A percentile compares a stretch with the other conserved stretches of the same genome.
Conservation (phyloP, 2,888 invertebrate genomes). For the Tipula confusa region DNA sequence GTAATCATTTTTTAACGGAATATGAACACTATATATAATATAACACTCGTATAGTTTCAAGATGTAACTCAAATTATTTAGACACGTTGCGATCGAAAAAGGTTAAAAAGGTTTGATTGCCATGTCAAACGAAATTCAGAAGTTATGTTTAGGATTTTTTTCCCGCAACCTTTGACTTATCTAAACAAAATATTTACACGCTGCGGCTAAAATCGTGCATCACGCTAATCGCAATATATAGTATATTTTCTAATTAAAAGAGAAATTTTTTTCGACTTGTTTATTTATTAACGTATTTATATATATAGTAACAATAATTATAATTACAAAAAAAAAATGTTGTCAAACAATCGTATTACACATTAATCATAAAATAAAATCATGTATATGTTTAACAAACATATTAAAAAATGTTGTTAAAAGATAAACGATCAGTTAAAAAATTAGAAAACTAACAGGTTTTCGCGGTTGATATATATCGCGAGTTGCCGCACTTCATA, state of each 20-base stretch:
- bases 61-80: background rate
- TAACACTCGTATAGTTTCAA: background rate
- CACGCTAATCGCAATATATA: background rate
- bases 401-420: background rate
- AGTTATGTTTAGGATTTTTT: background rate
- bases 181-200: background rate
- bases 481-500: background rate
- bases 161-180: background rate
- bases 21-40: background rate
- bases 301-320: background rate
- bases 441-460: slow-evolving; percentile 4
- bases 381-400: background rate
- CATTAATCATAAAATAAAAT: background rate
- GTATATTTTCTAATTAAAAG: background rate
- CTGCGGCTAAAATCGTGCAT: background rate
- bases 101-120: background rate
- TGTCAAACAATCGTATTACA: background rate
- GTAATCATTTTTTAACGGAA: background rate
- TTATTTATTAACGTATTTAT: too few relatives aligned
- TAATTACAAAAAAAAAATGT: background rate
- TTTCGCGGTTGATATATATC: background rate
- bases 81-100: background rate
- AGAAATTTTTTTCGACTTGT: background rate
- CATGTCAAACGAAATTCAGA: background rate
- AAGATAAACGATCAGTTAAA: background rate